phyloP scores from a whole-genome alignment of 2,113 vertebrate species.

The Rhynchomys soricoides region DNA sequence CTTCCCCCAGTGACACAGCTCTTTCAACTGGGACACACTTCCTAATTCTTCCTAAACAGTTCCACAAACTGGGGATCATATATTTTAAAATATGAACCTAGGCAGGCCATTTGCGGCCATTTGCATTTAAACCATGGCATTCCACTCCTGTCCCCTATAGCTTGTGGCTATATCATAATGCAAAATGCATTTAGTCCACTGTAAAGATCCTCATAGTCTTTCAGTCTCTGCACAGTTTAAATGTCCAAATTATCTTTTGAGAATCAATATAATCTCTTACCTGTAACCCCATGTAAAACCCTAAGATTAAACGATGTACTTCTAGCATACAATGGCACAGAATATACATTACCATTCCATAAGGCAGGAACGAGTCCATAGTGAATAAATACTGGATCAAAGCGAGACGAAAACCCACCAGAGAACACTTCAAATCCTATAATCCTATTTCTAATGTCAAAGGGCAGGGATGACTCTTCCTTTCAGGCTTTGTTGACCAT shows the following conservation, averaged over 20 bases:
- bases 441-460: background rate
- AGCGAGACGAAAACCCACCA: background rate
- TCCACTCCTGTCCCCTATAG: background rate
- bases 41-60: background rate
- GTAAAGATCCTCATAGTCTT: background rate
- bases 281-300: background rate
- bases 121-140: background rate
- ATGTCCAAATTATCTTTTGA: background rate
- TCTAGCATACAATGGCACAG: background rate
- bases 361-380: background rate
- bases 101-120: background rate
- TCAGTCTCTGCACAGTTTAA: background rate
- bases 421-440: background rate
- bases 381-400: background rate
- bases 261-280: background rate
- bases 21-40: no score
- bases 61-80: background rate
- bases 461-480: background rate
- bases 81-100: background rate
- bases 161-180: background rate
- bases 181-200: background rate
- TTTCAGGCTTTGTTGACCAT: background rate
- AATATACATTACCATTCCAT: background rate
- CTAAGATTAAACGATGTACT: background rate
- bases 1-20: background rate